Evolutionary conservation across 2,888 invertebrate species (phyloP).

Genomic region (Lacanobia oleracea): DNA sequence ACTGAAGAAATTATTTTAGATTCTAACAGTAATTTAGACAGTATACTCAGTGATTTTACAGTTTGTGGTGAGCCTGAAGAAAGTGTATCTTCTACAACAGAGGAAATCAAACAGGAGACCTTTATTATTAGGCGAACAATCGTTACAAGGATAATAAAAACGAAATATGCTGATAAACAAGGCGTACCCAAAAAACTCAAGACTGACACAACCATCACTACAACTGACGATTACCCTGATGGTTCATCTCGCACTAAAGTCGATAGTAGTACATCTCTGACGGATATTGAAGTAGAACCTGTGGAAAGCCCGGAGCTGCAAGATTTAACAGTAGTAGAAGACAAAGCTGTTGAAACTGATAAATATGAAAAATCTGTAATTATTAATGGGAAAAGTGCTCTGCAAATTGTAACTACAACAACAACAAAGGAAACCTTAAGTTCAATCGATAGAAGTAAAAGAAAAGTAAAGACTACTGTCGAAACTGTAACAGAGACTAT

Average conservation of each 20-base stretch:
- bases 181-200: conserved; percentile 82
- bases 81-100: conserved; percentile 78
- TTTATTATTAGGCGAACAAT: conserved; percentile 80
- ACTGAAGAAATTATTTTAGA: conserved; percentile 82
- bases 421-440: conserved; percentile 83
- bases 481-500: conserved; percentile 84
- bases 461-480: conserved; percentile 83
- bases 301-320: conserved; percentile 76
- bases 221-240: conserved; percentile 86
- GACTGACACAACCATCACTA: conserved; percentile 80
- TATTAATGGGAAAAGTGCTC: conserved; percentile 79
- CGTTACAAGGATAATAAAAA: conserved; percentile 79
- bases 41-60: conserved; percentile 75
- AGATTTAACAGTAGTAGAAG: conserved; percentile 78
- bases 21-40: conserved; percentile 79
- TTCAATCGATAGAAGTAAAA: conserved; percentile 77
- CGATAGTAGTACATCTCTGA: conserved; percentile 82
- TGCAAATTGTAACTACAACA: conserved; percentile 82
- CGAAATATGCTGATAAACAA: conserved; percentile 79
- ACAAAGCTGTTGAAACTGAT: conserved; percentile 77
- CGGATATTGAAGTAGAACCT: conserved; percentile 77
- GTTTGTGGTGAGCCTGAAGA: conserved; percentile 81
- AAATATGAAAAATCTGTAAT: conserved; percentile 77
- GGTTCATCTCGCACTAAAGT: conserved; percentile 84
- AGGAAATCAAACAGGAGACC: conserved; percentile 77